Percentiles rank a stretch among this genome's conserved stretches.
Evolutionary conservation across 2,888 invertebrate species (phyloP).

Genomic region (Chrysomela aeneicollis): DNA sequence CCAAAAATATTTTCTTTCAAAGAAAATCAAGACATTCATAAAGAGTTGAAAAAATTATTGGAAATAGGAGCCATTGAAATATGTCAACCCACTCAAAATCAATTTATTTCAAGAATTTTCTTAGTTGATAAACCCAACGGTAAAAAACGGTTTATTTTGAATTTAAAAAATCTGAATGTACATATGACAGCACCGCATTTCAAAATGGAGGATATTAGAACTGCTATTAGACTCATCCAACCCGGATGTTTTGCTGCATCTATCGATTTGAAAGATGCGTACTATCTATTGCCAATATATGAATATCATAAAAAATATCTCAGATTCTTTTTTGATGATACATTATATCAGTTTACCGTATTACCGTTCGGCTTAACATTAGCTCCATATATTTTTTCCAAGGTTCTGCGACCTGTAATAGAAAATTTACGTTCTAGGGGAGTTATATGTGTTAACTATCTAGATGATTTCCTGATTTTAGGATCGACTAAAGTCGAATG

Average conservation of each 20-base stretch:
- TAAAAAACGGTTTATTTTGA: slow-evolving; percentile 42
- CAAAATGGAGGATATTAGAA: slow-evolving; percentile 44
- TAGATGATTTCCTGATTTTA: slow-evolving; percentile 40
- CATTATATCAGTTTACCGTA: slow-evolving; percentile 42
- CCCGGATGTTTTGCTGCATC: slow-evolving; percentile 25
- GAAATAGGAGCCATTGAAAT: slow-evolving; percentile 14
- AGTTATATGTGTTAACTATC: slow-evolving; percentile 34
- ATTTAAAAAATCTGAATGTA: slow-evolving; percentile 40
- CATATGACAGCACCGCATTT: slow-evolving; percentile 41
- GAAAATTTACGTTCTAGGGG: slow-evolving; percentile 29
- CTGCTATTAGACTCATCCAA: slow-evolving; percentile 36
- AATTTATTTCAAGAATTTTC: slow-evolving; percentile 41
- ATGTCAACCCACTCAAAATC: slow-evolving; percentile 21
- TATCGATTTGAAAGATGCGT: slow-evolving; percentile 40
- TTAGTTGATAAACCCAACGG: slow-evolving; percentile 37
- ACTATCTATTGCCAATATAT: slow-evolving; percentile 43
- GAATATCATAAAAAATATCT: slow-evolving; percentile 40
- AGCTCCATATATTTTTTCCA: slow-evolving; percentile 45
- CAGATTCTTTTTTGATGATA: slow-evolving; percentile 38
- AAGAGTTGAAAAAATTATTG: background rate
- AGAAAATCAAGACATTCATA: background rate
- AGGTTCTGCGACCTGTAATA: slow-evolving; percentile 43
- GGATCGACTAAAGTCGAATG: slow-evolving; percentile 13
- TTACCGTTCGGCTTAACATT: slow-evolving; percentile 43
- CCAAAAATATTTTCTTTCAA: background rate